phyloP scores from a whole-genome alignment of 2,888 invertebrate species.

The Halictus quadricinctus region DNA sequence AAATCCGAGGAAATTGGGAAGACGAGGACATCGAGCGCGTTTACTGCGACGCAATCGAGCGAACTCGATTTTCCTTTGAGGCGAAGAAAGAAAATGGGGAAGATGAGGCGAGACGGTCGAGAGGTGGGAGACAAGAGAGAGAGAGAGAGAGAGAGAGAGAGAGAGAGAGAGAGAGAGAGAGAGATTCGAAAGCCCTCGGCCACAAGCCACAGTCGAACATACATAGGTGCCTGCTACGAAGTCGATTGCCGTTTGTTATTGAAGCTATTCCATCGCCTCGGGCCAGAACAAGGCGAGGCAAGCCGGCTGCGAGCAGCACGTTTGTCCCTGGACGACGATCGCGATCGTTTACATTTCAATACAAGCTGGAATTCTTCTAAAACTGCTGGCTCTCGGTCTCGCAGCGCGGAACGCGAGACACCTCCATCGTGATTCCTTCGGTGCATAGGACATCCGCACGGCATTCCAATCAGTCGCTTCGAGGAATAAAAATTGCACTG shows the following conservation, averaged over 20 bases:
- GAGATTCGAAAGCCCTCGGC: slow-evolving; percentile 17
- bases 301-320: slow-evolving; percentile 63
- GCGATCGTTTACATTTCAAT: slow-evolving; percentile 74
- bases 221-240: slow-evolving; percentile 68
- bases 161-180: background rate
- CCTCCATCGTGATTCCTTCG: slow-evolving; percentile 47
- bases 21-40: background rate
- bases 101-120: background rate
- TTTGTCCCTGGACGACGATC: slow-evolving; percentile 74
- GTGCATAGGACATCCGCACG: slow-evolving; percentile 52
- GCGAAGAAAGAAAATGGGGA: background rate
- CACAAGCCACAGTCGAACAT: slow-evolving; percentile 28
- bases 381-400: slow-evolving; percentile 47
- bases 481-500: slow-evolving; percentile 35
- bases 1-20: background rate
- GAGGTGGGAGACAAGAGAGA: background rate
- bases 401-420: slow-evolving; percentile 19
- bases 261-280: slow-evolving; percentile 79
- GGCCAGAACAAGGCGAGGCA: slow-evolving; percentile 76
- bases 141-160: no score
- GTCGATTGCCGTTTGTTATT: slow-evolving; percentile 74
- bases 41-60: background rate
- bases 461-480: slow-evolving; percentile 57
- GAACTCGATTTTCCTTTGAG: background rate
- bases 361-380: slow-evolving; percentile 66